Conservation (phyloP, 1,140 invertebrate species). For the Pachyrhynchus sulphureomaculatus region DNA sequence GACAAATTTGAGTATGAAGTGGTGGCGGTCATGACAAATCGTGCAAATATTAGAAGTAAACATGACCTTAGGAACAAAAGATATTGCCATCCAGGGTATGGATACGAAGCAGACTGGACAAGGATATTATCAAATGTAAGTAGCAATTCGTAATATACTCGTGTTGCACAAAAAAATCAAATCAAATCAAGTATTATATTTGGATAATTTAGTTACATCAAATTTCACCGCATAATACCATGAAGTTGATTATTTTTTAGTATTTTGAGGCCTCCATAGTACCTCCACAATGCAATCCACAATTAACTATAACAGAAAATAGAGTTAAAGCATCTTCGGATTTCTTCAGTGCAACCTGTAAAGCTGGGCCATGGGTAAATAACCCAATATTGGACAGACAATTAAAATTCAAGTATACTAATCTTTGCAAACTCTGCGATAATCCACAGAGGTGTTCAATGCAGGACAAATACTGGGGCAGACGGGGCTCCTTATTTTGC, state of each 20-base stretch:
- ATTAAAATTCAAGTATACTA: constrained; percentile 70
- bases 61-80: constrained; percentile 65
- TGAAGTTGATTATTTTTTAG: too few relatives aligned
- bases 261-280: constrained; percentile 73
- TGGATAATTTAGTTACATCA: too few relatives aligned
- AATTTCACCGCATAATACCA: too few relatives aligned
- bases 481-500: constrained; percentile 75
- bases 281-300: constrained; percentile 62
- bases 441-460: constrained; percentile 62
- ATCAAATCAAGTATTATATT: too few relatives aligned
- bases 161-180: too few relatives aligned
- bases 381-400: constrained; percentile 63
- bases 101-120: constrained; percentile 65
- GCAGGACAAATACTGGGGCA: constrained; percentile 78
- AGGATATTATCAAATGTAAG: constrained; percentile 66
- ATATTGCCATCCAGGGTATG: constrained; percentile 75
- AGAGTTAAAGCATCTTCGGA: constrained; percentile 65
- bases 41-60: constrained; percentile 56
- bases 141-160: too few relatives aligned
- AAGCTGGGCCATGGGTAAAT: constrained; percentile 77
- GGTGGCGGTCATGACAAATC: constrained; percentile 68
- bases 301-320: constrained; percentile 70
- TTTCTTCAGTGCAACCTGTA: constrained; percentile 75
- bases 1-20: constrained; percentile 62
- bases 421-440: constrained; percentile 70